Evolutionary conservation across 2,797 vertebrate genomes (phyloP).

Genomic region (Podarcis lilfordi): DNA sequence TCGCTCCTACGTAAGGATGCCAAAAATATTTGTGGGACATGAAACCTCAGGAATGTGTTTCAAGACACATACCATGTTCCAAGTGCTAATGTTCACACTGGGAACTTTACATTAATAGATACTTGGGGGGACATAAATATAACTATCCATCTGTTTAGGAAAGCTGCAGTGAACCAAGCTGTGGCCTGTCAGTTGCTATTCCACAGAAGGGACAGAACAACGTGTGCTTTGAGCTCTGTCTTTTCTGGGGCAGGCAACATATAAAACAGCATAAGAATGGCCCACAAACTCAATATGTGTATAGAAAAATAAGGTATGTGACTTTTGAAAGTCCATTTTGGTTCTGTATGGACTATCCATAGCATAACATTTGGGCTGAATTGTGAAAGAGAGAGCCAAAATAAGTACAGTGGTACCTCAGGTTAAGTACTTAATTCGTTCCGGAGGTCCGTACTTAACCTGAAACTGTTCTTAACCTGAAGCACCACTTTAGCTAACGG

Average conservation of each 20-base stretch:
- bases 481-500: too few species aligned
- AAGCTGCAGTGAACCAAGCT: conserved; percentile 47
- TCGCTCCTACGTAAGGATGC: conserved; percentile 29
- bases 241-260: not conserved
- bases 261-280: not conserved
- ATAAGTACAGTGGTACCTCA: not conserved
- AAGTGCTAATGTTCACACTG: conserved; percentile 48
- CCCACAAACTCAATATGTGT: not conserved
- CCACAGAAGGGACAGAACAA: not conserved
- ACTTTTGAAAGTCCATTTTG: not conserved
- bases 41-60: conserved; percentile 62
- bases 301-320: not conserved
- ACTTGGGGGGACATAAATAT: conserved; percentile 35
- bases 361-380: not conserved
- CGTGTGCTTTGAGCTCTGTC: conserved; percentile 7
- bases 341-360: not conserved
- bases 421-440: too few species aligned
- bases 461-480: too few species aligned
- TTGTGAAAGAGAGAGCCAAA: not conserved
- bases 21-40: conserved; percentile 58
- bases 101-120: conserved; percentile 59
- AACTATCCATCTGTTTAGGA: conserved; percentile 50
- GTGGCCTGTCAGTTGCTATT: conserved; percentile 55
- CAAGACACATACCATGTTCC: conserved; percentile 44
- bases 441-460: too few species aligned